phyloP scores from a whole-genome alignment of 2,113 vertebrate genomes.

The Pithys albifrons region DNA sequence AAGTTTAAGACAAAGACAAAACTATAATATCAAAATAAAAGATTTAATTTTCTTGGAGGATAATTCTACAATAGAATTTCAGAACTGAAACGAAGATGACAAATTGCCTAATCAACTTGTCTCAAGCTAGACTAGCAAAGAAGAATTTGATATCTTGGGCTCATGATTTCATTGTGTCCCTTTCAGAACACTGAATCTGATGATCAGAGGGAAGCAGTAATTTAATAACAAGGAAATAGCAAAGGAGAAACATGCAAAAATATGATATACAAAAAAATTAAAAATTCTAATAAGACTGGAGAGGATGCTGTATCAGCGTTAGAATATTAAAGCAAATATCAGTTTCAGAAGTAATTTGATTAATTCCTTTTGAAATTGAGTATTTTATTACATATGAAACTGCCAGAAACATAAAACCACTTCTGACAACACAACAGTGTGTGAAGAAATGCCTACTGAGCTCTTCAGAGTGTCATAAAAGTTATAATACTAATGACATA shows the following conservation, averaged over 20 bases:
- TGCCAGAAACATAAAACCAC: neutral
- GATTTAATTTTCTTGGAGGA: neutral
- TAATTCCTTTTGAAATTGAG: neutral
- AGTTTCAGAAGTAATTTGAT: neutral
- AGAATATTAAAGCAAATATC: neutral
- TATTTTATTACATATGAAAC: neutral
- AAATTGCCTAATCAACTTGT: neutral
- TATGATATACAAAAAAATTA: neutral
- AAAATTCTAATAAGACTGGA: neutral
- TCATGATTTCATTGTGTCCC: neutral
- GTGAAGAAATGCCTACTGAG: neutral
- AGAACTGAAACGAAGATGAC: neutral
- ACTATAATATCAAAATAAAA: neutral
- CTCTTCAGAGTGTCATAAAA: neutral
- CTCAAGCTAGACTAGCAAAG: neutral
- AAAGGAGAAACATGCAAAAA: neutral
- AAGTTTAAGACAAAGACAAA: neutral
- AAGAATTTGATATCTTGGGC: neutral
- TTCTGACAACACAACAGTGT: neutral
- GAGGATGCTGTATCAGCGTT: neutral
- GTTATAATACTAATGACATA: neutral
- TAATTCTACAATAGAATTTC: neutral
- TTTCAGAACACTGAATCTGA: neutral
- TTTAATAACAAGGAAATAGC: neutral
- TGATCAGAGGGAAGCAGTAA: neutral